Evolutionary conservation across 1,140 invertebrate genomes (phyloP), one percentile per base, ranked within the genome.

Genomic region (Saccostrea cuccullata): DNA sequence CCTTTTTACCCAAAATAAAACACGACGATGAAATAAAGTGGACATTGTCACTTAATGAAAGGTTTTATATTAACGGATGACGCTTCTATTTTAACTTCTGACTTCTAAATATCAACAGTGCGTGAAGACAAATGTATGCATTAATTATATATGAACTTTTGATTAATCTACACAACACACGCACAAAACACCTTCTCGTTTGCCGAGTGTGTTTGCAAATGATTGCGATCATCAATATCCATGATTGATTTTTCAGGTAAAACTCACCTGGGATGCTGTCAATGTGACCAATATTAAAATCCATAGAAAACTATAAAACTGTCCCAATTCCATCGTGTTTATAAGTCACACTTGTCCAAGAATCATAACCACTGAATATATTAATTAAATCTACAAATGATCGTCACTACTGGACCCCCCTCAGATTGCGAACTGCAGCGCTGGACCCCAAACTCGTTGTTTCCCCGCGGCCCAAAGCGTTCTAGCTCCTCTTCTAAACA

Each of bases 261-360:
- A 11, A 77, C 70, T 77, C 30, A 77, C 70, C 70, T 77, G 70
- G 70, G 70, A 77, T 77, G 70, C 70, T 77, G 70, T 77, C 70
- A 36, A 26, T n/a, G n/a, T n/a, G 20, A n/a, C 58, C 23, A 30
- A 6, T 23, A 11, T 30, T 77, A 77, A 77, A 77, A 77, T 77
- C 70, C 70, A 77, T 15, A 77, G 26, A 77, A 77, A 77, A 26
- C 26, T 30, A 36, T 4, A 77, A 11, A 36, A 26, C 70, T 77
- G 70, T 2, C 26, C 9, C 4, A 77, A 77, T 77, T 77, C 70
- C 70, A 77, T 77, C 13, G 70, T 77, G 8, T 77, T 77, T 15
- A 36, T 47, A 36, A 15, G 70, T 77, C 70, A 77, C n/a, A 20
- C n/a, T 77, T 77, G 15, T 12, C 8, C 36, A 12, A 67, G 60